These are phyloP conservation scores for Selene dorsalis DNA, from an alignment of 2,797 vertebrate species.

Conservation along the genomic window DNA sequence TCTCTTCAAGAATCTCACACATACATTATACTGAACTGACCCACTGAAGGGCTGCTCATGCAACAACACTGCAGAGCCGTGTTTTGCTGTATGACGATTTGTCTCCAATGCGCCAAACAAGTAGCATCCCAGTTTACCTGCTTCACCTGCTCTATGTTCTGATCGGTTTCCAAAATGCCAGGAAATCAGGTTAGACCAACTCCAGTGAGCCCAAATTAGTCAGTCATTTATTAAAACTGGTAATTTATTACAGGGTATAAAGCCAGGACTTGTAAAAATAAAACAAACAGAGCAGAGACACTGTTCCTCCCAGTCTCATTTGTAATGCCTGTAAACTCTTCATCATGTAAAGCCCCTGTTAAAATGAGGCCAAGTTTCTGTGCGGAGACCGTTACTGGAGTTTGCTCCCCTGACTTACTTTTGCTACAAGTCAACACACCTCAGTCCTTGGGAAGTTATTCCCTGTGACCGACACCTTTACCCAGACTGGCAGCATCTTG, in stretches of 20 bases:
- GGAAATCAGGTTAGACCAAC: conserved; percentile 4
- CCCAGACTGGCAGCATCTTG: conserved; percentile 4
- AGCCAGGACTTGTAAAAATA: conserved; percentile 45
- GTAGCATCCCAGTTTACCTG: background rate
- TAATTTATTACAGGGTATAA: conserved; percentile 33
- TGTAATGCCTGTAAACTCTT: conserved; percentile 48
- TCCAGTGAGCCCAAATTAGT: background rate
- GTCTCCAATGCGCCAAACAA: background rate
- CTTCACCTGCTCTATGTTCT: background rate
- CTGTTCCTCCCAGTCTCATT: conserved; percentile 41
- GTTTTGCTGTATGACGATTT: background rate
- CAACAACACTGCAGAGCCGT: background rate
- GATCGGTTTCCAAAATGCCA: background rate
- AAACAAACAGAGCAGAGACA: conserved; percentile 49
- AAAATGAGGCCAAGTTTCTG: conserved; percentile 54
- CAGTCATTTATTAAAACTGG: conserved; percentile 12
- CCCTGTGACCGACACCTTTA: conserved; percentile 28
- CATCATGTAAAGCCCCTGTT: conserved; percentile 9
- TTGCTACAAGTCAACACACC: conserved; percentile 41
- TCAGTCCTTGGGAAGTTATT: conserved; percentile 49
- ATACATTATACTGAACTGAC: conserved; percentile 13
- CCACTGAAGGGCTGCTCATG: background rate
- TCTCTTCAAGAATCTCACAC: conserved; percentile 19
- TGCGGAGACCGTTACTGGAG: conserved; percentile 32
- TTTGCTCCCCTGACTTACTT: conserved; percentile 56